Evolutionary conservation across 2,797 vertebrate species (phyloP), one percentile per base, ranked within the genome.

Genomic region (Holocentrus rufus): DNA sequence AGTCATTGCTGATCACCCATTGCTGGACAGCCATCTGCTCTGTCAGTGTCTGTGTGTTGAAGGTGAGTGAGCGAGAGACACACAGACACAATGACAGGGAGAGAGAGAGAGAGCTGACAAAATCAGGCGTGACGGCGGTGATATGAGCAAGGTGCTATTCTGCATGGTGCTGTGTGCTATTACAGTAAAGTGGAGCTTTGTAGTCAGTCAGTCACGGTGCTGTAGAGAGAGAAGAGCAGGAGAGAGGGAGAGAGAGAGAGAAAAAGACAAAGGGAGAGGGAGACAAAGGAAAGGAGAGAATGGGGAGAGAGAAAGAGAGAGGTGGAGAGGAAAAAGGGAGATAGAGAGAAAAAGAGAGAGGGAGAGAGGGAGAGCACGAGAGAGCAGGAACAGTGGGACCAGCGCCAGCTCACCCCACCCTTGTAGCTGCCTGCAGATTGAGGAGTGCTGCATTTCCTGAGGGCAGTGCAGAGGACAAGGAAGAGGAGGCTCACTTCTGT

Each of bases 401-500:
- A 53, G 73, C 50, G 93, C 91, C 93, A 94, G 87, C 80, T 79
- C 88, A 92, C 92, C 91, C 93, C 93, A 92, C 91, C 91, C 91
- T 88, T 87, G 87, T 89, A 85, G 88, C 90, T 88, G 88, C 86
- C 90, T 91, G 91, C 92, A 92, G 90, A 90, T 88, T 62, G 83
- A 89, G 81, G 69, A 92, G 88, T 92, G 87, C 92, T 92, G 92
- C 92, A 93, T 91, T 90, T 93, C 90, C 90, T 90, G 92, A 92
- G 91, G 93, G 89, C 89, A 92, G 85, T 89, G 90, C 91, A 93
- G 92, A 92, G 88, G 90, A 92, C 86, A 75, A 87, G 85, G 80
- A 76, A 76, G 82, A 88, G 72, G 89, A 88, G 84, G 83, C 77
- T 86, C 69, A 31, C 74, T 84, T 74, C 64, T 79, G 84, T 70